Base-by-base conservation (phyloP, 2,113 vertebrate genomes). In the Chloroceryle aenea region DNA sequence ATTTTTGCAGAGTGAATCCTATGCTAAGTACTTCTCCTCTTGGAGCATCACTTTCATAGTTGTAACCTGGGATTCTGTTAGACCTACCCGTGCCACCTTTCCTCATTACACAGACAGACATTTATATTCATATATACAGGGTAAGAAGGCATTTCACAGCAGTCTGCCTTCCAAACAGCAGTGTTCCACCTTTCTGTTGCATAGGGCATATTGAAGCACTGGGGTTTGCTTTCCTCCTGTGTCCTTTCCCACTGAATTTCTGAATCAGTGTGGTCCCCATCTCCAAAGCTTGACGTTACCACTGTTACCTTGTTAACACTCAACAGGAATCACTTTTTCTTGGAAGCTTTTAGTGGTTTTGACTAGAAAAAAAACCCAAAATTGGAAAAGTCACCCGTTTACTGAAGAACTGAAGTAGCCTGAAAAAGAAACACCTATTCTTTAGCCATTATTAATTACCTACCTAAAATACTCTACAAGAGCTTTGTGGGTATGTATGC, bases 361-460 rank as follows among this genome's bases (percentile, higher is more conserved):
- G 0, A 80, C 15, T 17, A 63, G 42, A 68, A 45, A 62, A 47
- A 2, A 66, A 84, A 68, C 16, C n/a, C n/a, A 68, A 25, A 1
- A 10, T 68, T 7, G 8, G 34, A 48, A 52, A 59, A 47, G 17
- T 58, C 5, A 36, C 4, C 9, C 9, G 72, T 84, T 32, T 56
- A 47, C 43, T n/a, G 25, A 64, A 87, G n/a, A 75, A 12, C 43
- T n/a, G 25, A 64, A 87, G n/a, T 72, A 12, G 14, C 32, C 69
- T 40, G 6, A 42, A 85, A 42, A 87, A 71, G 25, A 92, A 73
- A 58, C 10, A 73, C 2, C 23, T 73, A 3, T 32, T 61, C 59
- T 67, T 80, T n/a, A 88, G 47, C 17, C 34, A 27, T 82, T 77
- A 63, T 80, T 92, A 88, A 92, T 83, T 79, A 76, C 45, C 58